Evolutionary conservation across 2,797 vertebrate species (phyloP), one percentile per base, ranked within the genome.

Genomic region (Labeo calbasu): DNA sequence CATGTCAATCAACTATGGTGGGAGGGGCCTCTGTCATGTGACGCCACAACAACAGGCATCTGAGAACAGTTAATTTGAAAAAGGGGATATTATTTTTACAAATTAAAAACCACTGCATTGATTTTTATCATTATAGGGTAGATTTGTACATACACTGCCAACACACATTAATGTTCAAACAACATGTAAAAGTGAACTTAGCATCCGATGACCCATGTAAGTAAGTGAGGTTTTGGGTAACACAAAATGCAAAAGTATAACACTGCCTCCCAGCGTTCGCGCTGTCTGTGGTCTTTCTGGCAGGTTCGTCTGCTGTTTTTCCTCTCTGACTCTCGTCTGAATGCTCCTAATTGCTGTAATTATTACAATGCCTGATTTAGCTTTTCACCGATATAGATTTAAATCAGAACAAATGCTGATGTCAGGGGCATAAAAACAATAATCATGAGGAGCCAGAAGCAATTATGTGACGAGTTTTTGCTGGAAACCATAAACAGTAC

Each of bases 391-490:
- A 40, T 72, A 71, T 71, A 71, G 68, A 71, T 72, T 61, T 61
- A 61, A 48, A 59, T 71, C 79, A 36, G 40, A 70, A 28, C 23
- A 68, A 79, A 81, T 61, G 21, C 21, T 57, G 65, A 70, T 17
- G 9, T 70, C 50, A 70, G 65, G 48, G 40, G 78, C 78, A 46
- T 70, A 17, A 68, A 68, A 79, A 68, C 77, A 79, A 68, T 55
- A 80, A 70, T 69, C 78, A 57, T 10, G 14, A 53, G 48, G n/a
- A 46, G n/a, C 65, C 79, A 81, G 36, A 43, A 21, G 32, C n/a
- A 81, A 81, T 81, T 81, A 43, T 13, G 21, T 19, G 48, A 51
- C 50, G 48, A 4, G 21, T 19, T 53, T 79, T 53, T 53, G 48
- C 14, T 57, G 63, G 50, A 53, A 69, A 15, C 48, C 21, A 53